phyloP scores from a whole-genome alignment of 2,888 invertebrate genomes.

The Glaucopsyche alexis region DNA sequence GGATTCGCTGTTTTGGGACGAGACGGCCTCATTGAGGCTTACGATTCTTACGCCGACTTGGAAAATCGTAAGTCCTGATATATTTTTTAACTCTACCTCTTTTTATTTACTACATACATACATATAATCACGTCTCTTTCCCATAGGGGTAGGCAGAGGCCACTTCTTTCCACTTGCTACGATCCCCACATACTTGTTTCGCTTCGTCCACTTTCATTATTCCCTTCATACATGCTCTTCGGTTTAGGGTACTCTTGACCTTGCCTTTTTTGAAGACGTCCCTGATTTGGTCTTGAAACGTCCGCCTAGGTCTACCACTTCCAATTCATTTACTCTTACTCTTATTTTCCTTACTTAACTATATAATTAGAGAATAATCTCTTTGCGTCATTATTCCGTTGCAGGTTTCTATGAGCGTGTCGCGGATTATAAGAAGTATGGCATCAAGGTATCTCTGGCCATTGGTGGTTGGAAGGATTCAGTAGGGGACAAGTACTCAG shows the following conservation, averaged over 20 bases:
- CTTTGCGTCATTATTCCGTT: background rate
- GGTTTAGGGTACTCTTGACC: too few relatives aligned
- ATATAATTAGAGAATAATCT: background rate
- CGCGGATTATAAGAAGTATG: slow-evolving; percentile 86
- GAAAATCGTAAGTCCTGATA: slow-evolving; percentile 85
- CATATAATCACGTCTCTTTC: too few relatives aligned
- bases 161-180: too few relatives aligned
- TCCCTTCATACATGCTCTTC: too few relatives aligned
- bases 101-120: too few relatives aligned
- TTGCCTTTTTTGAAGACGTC: too few relatives aligned
- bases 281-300: too few relatives aligned
- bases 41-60: slow-evolving; percentile 94
- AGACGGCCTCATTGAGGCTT: slow-evolving; percentile 88
- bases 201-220: too few relatives aligned
- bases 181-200: too few relatives aligned
- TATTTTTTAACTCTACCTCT: background rate
- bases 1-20: slow-evolving; percentile 95
- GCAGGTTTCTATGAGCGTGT: slow-evolving; percentile 91
- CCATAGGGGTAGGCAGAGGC: too few relatives aligned
- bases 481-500: slow-evolving; percentile 92
- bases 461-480: slow-evolving; percentile 98
- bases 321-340: background rate
- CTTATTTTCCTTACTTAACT: background rate
- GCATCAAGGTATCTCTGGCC: slow-evolving; percentile 91
- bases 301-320: too few relatives aligned